These are phyloP conservation scores for Pachyseris speciosa DNA, from an alignment of 64 coral and sea anemone species.

Conservation along the genomic window DNA sequence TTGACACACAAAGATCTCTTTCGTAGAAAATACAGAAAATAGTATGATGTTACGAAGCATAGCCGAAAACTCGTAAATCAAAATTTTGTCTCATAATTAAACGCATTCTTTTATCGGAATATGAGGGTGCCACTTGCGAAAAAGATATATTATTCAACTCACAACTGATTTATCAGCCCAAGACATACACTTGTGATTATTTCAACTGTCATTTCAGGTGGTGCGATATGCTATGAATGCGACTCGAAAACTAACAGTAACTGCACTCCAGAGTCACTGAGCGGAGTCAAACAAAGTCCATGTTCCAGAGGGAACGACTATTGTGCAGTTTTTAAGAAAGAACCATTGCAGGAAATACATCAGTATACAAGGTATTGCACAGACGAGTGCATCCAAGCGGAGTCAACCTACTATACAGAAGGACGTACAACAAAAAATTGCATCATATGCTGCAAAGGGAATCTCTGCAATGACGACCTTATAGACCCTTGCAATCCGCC, in stretches of 20 bases:
- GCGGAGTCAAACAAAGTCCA: neutral
- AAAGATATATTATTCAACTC: no score
- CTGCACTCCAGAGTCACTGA: constrained; percentile 1
- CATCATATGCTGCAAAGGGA: neutral
- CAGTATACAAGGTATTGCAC: constrained; percentile 17
- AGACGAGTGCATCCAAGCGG: neutral
- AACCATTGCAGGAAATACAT: constrained; percentile 20
- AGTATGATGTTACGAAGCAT: no score
- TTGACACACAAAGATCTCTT: no score
- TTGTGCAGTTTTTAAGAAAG: constrained; percentile 19
- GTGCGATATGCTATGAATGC: constrained; percentile 14
- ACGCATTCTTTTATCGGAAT: no score
- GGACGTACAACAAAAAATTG: neutral
- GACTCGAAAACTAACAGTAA: neutral
- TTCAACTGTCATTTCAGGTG: neutral
- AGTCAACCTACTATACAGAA: neutral
- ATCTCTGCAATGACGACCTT: constrained; percentile 13
- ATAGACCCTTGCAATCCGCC: constrained; percentile 9
- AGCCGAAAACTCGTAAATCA: no score
- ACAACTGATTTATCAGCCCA: no score
- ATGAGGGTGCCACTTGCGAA: no score
- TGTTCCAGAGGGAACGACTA: neutral
- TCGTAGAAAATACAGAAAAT: no score
- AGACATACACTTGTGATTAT: neutral
- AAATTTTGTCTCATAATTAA: no score